Percentiles rank a stretch among this genome's conserved stretches.
phyloP scores from a whole-genome alignment of 2,797 vertebrate genomes.

The Crocidura indochinensis region DNA sequence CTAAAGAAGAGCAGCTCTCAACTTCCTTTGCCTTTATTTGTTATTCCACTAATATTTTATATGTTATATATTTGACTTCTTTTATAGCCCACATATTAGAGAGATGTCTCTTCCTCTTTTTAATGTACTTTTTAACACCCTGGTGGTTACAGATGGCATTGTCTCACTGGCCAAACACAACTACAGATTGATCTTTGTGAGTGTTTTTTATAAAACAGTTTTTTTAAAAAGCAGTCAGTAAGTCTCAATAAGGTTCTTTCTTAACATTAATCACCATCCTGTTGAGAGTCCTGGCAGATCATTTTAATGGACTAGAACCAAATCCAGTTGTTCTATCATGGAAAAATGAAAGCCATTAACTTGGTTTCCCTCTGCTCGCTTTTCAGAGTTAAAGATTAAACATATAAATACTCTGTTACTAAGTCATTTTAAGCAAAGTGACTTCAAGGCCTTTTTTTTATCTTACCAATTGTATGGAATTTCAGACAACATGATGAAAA shows the following conservation, averaged over 20 bases:
- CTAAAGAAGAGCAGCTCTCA: no score
- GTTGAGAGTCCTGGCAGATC: slow-evolving; percentile 81
- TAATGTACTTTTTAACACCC: neutral
- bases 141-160: slow-evolving; percentile 47
- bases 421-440: slow-evolving; percentile 50
- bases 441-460: slow-evolving; percentile 66
- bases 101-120: no score
- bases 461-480: slow-evolving; percentile 48
- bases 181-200: slow-evolving; percentile 62
- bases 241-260: slow-evolving; percentile 80
- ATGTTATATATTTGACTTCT: no score
- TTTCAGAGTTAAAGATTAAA: slow-evolving; percentile 77
- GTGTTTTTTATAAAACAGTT: slow-evolving; percentile 68
- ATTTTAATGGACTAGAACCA: slow-evolving; percentile 85
- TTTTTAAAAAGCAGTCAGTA: slow-evolving; percentile 73
- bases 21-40: no score
- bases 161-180: slow-evolving; percentile 50
- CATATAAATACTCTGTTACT: slow-evolving; percentile 65
- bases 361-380: slow-evolving; percentile 81
- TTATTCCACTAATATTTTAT: no score
- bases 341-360: slow-evolving; percentile 82
- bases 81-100: no score
- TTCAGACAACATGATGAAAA: slow-evolving; percentile 65
- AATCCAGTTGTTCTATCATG: slow-evolving; percentile 82
- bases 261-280: slow-evolving; percentile 80